Evolutionary conservation across 2,797 vertebrate genomes (phyloP).

Genomic region (Agapornis canus): DNA sequence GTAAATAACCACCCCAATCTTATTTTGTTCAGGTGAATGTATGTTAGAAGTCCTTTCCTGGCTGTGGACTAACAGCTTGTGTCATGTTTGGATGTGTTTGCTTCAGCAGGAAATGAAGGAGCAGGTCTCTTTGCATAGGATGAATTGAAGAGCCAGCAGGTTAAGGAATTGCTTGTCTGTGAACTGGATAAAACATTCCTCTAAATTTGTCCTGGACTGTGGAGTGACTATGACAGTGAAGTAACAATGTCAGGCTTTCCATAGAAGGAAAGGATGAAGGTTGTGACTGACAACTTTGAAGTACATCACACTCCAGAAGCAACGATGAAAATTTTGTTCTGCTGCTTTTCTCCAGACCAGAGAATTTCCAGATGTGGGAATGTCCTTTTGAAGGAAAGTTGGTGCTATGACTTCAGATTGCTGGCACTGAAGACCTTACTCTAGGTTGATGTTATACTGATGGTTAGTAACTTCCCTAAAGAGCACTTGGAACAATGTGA

Average conservation of each 20-base stretch:
- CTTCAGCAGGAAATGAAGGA: conserved; percentile 59
- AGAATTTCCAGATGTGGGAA: background rate
- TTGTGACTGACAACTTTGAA: background rate
- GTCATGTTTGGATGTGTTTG: conserved; percentile 44
- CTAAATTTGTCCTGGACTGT: background rate
- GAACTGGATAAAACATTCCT: background rate
- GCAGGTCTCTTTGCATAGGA: background rate
- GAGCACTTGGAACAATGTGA: background rate
- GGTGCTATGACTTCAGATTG: background rate
- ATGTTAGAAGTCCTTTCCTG: background rate
- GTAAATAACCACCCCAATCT: background rate
- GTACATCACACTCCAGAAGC: background rate
- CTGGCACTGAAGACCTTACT: background rate
- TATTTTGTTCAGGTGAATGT: background rate
- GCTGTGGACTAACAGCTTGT: background rate
- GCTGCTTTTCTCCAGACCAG: background rate
- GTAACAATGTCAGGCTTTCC: background rate
- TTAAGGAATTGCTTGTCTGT: background rate
- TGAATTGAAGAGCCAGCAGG: background rate
- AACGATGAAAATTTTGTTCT: background rate
- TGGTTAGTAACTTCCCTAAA: background rate
- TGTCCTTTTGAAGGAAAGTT: background rate
- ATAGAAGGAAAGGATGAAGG: background rate
- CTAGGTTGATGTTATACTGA: background rate
- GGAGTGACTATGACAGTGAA: background rate